These are phyloP conservation scores for Chrysolina americana DNA, from an alignment of 2,888 invertebrate species.

Conservation along the genomic window DNA sequence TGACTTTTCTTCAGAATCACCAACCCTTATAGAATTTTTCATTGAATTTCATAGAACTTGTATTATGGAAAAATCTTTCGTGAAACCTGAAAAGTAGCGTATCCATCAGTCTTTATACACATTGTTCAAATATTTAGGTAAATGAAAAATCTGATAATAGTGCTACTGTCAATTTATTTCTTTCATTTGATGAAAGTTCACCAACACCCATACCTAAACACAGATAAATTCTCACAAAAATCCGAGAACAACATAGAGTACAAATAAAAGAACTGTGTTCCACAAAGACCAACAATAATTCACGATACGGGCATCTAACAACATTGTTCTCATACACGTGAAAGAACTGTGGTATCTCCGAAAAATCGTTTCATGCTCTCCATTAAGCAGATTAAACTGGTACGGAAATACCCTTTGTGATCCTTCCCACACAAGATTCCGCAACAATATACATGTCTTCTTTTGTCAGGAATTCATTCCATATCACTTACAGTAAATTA, in stretches of 20 bases:
- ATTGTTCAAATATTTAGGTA: too few relatives aligned
- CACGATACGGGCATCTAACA: not conserved
- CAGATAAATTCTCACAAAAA: not conserved
- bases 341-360: slow-evolving; percentile 32
- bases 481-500: slow-evolving; percentile 61
- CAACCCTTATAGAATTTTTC: too few relatives aligned
- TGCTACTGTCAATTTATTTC: too few relatives aligned
- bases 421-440: slow-evolving; percentile 55
- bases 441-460: slow-evolving; percentile 59
- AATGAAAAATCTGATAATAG: too few relatives aligned
- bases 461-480: slow-evolving; percentile 56
- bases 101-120: too few relatives aligned
- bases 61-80: too few relatives aligned
- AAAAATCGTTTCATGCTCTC: slow-evolving; percentile 50
- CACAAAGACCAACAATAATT: not conserved
- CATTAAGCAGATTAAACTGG: slow-evolving; percentile 67
- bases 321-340: slow-evolving; percentile 1
- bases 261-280: not conserved
- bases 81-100: too few relatives aligned
- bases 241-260: not conserved
- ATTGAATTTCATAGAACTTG: too few relatives aligned
- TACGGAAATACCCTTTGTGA: slow-evolving; percentile 60
- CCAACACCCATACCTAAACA: too few relatives aligned
- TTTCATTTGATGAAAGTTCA: not conserved
- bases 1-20: too few relatives aligned